Conservation (phyloP, 2,797 vertebrate genomes). For the Chelidonichthys spinosus region DNA sequence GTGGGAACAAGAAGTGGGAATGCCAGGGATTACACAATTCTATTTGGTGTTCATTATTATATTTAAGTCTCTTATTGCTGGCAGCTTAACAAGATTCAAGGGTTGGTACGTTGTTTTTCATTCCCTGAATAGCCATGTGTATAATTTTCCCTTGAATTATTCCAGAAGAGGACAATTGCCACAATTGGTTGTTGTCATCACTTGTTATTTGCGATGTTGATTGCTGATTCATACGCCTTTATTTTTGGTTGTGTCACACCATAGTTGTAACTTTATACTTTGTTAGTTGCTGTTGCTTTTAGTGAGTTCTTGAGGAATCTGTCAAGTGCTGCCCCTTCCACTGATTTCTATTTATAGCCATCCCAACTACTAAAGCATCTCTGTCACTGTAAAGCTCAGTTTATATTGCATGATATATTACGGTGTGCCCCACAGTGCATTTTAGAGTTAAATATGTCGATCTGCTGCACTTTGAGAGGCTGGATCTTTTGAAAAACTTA, state of each 20-base stretch:
- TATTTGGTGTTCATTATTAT: constrained; percentile 33
- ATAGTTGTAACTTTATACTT: background rate
- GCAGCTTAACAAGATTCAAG: background rate
- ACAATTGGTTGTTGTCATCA: background rate
- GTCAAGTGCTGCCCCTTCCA: background rate
- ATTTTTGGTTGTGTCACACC: constrained; percentile 4
- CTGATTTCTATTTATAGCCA: background rate
- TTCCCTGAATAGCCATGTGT: background rate
- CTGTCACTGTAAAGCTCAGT: background rate
- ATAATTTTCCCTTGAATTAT: background rate
- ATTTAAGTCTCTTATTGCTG: background rate
- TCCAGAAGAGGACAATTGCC: background rate
- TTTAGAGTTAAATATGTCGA: too few relatives aligned
- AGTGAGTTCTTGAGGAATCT: background rate
- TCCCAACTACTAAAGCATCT: background rate
- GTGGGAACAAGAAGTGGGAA: constrained; percentile 47
- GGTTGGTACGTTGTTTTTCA: background rate
- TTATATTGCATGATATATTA: background rate
- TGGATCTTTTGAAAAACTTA: too few relatives aligned
- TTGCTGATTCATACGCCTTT: background rate
- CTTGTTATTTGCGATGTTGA: background rate
- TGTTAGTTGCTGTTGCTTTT: constrained; percentile 10
- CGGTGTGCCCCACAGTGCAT: background rate
- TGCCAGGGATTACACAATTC: constrained; percentile 46
- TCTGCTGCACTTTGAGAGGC: too few relatives aligned